Base-by-base conservation (phyloP, 2,888 invertebrate species). In the Augochlorella aurata region DNA sequence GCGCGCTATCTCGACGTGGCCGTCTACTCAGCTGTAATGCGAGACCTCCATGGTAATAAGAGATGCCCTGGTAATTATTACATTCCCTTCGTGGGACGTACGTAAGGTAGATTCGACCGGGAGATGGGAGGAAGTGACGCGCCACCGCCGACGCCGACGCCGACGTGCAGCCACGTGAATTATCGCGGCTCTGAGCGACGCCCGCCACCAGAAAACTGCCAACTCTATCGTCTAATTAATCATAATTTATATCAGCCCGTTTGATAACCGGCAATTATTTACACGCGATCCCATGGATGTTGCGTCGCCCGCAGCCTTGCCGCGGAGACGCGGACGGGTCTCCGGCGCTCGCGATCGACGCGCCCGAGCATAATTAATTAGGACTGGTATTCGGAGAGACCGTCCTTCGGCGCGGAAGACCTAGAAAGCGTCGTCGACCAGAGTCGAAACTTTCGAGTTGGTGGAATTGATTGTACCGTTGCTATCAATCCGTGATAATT, bases 11-110 rank as follows among this genome's bases (percentile, higher is more conserved):
- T 88, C 85, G 77, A 79, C 77, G 82, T 49, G 72, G 77, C 45
- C 82, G 77, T 83, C 87, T 87, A 88, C 86, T 90, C 89, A 90
- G 88, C 91, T 87, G 92, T 92, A 92, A 92, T 90, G 89, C 89
- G 91, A 92, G 91, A 89, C 85, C 87, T 84, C 85, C 86, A 70
- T 84, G 85, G 92, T 92, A 93, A 92, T 91, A 91, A 92, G 92
- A 92, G 90, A 87, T 89, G 89, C 87, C 89, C 84, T 83, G 88
- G 89, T 90, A 91, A 92, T 91, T 91, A 91, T 91, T 89, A 89
- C 89, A 89, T 89, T 88, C 87, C 86, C 89, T 83, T 75, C 83
- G 85, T 82, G 78, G 83, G 83, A 87, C 82, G 81, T 75, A 63
- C 77, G 74, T 70, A 76, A 78, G 79, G 77, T 81, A 79, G 77